These are phyloP conservation scores for Sarcophaga rosellei DNA, from an alignment of 2,888 invertebrate genomes.

Conservation along the genomic window DNA sequence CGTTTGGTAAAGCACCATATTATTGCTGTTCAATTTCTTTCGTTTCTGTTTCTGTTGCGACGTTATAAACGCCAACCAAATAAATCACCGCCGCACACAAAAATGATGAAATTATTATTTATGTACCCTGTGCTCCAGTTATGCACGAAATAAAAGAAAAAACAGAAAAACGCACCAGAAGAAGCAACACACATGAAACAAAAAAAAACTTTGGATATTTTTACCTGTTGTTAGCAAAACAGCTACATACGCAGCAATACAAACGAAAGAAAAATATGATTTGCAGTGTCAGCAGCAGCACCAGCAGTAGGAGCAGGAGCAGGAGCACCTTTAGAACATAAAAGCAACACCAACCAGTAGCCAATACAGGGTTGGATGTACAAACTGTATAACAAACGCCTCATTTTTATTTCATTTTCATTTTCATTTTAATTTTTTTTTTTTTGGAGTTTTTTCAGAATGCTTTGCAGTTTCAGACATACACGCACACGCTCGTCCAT, in stretches of 20 bases:
- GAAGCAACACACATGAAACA: too few species aligned
- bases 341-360: conserved; percentile 66
- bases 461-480: neutral
- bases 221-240: conserved; percentile 63
- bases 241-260: neutral
- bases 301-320: conserved; percentile 52
- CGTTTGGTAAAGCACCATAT: conserved; percentile 60
- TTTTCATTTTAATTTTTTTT: too few species aligned
- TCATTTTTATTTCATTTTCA: conserved; percentile 15
- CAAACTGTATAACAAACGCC: conserved; percentile 66
- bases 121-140: conserved; percentile 76
- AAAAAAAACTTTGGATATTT: too few species aligned
- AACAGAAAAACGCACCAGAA: neutral
- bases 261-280: neutral
- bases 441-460: neutral
- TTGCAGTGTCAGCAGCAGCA: conserved; percentile 19
- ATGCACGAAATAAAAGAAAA: conserved; percentile 40
- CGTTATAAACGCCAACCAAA: conserved; percentile 73
- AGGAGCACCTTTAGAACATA: conserved; percentile 22
- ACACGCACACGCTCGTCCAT: neutral
- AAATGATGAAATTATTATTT: conserved; percentile 77
- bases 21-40: conserved; percentile 42
- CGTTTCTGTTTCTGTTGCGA: conserved; percentile 22
- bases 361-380: conserved; percentile 66
- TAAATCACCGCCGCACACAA: conserved; percentile 77